A percentile compares a stretch with the other conserved stretches of the same genome.
Evolutionary conservation across 1,140 invertebrate genomes (phyloP).

Genomic region (Apis mellifera): Amel_HAv3.1 CM009946.2:4944501-4945000

Average conservation of each 20-base stretch:
- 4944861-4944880: no score
- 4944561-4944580: conserved; percentile 84
- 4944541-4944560: conserved; percentile 66
- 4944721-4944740: conserved; percentile 89
- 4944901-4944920: background rate
- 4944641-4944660: conserved; percentile 81
- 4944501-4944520: background rate
- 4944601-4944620: conserved; percentile 87
- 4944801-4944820: conserved; percentile 90
- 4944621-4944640: conserved; percentile 84
- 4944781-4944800: conserved; percentile 92
- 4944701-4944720: conserved; percentile 91
- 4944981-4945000: no score
- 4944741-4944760: conserved; percentile 93
- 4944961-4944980: background rate
- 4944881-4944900: background rate
- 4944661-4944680: conserved; percentile 81
- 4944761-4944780: conserved; percentile 92
- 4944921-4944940: no score
- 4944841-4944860: background rate
- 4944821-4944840: background rate
- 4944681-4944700: conserved; percentile 88
- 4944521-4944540: background rate
- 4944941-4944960: background rate
- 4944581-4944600: conserved; percentile 88